Percentiles rank a stretch among this genome's conserved stretches.
Conservation (phyloP, 2,888 invertebrate genomes). For the Netelia melanura region DNA sequence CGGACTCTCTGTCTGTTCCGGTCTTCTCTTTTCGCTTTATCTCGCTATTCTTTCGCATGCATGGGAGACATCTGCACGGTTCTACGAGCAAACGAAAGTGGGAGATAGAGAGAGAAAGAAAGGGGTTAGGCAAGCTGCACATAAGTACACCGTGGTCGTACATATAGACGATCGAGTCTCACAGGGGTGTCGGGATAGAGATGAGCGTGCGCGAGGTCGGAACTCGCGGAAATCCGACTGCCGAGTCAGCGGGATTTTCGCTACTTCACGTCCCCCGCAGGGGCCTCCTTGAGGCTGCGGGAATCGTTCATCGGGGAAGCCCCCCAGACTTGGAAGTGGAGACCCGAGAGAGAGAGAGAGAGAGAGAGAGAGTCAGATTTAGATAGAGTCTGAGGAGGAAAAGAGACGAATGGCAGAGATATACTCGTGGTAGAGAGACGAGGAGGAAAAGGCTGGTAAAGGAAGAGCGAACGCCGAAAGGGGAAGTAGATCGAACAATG, state of each 20-base stretch:
- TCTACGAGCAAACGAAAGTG: not conserved
- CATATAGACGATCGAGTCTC: slow-evolving; percentile 9
- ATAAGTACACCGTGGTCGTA: slow-evolving; percentile 45
- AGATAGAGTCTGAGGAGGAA: slow-evolving; percentile 44
- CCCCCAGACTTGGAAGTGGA: slow-evolving; percentile 57
- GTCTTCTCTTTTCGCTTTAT: not conserved
- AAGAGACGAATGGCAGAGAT: slow-evolving; percentile 15
- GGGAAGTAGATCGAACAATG: slow-evolving; percentile 39
- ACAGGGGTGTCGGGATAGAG: slow-evolving; percentile 11
- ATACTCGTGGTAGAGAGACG: slow-evolving; percentile 7
- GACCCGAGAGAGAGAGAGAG: slow-evolving; percentile 19
- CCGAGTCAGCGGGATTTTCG: slow-evolving; percentile 71
- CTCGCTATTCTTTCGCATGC: not conserved
- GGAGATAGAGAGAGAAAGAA: not conserved
- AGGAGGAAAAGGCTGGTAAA: slow-evolving; percentile 21
- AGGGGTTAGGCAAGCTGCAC: slow-evolving; percentile 42
- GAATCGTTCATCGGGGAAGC: slow-evolving; percentile 55
- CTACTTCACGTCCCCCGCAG: slow-evolving; percentile 56
- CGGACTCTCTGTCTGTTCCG: slow-evolving; percentile 5
- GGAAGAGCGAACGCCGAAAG: slow-evolving; percentile 10
- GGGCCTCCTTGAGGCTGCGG: slow-evolving; percentile 46
- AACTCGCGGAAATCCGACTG: slow-evolving; percentile 69
- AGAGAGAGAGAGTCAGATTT: slow-evolving; percentile 39
- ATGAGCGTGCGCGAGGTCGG: slow-evolving; percentile 31
- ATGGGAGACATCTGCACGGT: not conserved